phyloP scores from a whole-genome alignment of 2,113 vertebrate species.

The Pandion haliaetus region DNA sequence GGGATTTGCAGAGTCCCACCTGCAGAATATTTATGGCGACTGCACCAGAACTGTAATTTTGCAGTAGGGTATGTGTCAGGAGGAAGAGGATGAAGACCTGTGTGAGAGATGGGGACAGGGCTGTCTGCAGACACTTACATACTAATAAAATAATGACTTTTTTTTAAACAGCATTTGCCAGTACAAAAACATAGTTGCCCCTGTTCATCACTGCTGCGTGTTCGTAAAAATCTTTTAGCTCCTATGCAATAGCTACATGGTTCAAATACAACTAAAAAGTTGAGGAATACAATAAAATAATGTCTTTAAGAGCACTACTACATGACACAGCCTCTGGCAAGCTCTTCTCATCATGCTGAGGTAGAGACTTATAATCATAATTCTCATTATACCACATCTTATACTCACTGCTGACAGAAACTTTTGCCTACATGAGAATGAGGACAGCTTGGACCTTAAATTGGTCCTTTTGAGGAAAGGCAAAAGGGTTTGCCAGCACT shows the following conservation, averaged over 20 bases:
- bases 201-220: neutral
- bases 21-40: neutral
- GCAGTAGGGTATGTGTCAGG: too few relatives aligned
- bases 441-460: neutral
- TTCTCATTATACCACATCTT: neutral
- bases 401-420: neutral
- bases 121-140: fast-evolving
- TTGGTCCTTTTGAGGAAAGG: neutral
- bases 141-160: fast-evolving
- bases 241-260: neutral
- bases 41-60: neutral
- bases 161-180: neutral
- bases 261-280: neutral
- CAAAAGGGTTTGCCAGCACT: neutral
- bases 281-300: neutral
- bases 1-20: neutral
- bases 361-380: neutral
- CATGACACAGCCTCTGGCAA: neutral
- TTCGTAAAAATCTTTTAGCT: neutral
- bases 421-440: neutral
- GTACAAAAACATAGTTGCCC: neutral
- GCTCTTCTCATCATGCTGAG: neutral
- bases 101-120: neutral
- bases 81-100: neutral
- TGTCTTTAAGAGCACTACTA: neutral